A percentile compares a stretch with the other conserved stretches of the same genome.
Conservation (phyloP, 2,113 vertebrate species). For the Laticauda laticaudata region DNA sequence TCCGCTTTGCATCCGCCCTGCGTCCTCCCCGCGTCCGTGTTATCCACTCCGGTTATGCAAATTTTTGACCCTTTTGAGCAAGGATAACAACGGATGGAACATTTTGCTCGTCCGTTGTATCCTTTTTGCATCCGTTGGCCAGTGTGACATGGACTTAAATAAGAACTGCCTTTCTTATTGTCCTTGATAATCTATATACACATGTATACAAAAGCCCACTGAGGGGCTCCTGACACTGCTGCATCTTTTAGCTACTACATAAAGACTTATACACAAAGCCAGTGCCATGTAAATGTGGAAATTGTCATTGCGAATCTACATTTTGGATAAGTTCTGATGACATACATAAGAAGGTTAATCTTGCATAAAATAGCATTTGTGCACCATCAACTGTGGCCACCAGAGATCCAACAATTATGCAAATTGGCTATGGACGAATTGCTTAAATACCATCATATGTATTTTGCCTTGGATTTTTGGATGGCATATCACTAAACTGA, state of each 20-base stretch:
- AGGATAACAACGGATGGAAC: too few species aligned
- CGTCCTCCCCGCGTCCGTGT: too few species aligned
- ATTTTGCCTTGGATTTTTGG: not conserved
- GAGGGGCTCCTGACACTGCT: not conserved
- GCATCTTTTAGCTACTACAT: not conserved
- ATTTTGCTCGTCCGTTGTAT: too few species aligned
- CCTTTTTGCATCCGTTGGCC: too few species aligned
- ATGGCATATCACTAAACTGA: not conserved
- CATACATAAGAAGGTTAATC: not conserved
- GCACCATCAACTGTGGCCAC: not conserved
- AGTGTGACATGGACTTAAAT: too few species aligned
- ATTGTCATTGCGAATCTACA: not conserved
- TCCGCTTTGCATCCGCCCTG: too few species aligned
- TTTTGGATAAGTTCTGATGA: not conserved
- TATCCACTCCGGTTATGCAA: too few species aligned
- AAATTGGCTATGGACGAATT: not conserved
- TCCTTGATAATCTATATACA: not conserved
- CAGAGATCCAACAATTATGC: not conserved
- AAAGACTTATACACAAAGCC: not conserved
- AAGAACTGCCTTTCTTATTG: not conserved
- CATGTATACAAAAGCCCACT: not conserved
- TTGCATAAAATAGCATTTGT: not conserved
- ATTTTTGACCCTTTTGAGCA: too few species aligned
- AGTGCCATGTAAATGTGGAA: not conserved
- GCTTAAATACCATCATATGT: not conserved